Conservation (phyloP, 2,888 invertebrate species). For the Zootermopsis nevadensis region DNA sequence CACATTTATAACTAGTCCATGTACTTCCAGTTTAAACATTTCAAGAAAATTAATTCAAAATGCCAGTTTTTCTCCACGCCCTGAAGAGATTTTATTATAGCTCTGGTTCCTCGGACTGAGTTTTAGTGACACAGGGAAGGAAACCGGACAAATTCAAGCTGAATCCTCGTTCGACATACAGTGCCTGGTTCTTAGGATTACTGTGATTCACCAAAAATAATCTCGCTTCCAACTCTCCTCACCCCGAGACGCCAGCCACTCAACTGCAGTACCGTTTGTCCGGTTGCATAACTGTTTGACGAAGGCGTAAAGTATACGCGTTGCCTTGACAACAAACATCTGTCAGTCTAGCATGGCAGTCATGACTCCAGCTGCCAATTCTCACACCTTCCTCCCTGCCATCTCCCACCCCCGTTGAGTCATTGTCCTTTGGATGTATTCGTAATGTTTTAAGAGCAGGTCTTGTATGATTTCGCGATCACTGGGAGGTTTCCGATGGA, state of each 20-base stretch:
- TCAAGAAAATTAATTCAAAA: no score
- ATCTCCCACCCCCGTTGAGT: background rate
- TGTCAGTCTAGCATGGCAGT: background rate
- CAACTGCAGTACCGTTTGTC: background rate
- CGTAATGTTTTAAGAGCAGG: background rate
- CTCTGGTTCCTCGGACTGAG: background rate
- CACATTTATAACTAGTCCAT: no score
- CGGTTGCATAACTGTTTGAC: constrained; percentile 27
- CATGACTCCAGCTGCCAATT: constrained; percentile 28
- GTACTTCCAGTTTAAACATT: no score
- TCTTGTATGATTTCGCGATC: constrained; percentile 46
- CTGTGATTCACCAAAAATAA: constrained; percentile 11
- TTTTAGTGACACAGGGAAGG: background rate
- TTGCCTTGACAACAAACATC: constrained; percentile 22
- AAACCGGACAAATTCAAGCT: constrained; percentile 2
- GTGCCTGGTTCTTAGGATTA: constrained; percentile 14
- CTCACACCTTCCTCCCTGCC: constrained; percentile 7
- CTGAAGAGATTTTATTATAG: background rate
- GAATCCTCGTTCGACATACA: background rate
- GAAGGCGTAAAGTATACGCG: constrained; percentile 5
- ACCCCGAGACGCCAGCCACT: background rate
- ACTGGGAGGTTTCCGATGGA: constrained; percentile 21
- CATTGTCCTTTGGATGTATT: constrained; percentile 38
- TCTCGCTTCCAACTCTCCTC: constrained; percentile 24
- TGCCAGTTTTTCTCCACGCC: no score